These are phyloP conservation scores for Ganaspis brasiliensis DNA, from an alignment of 2,888 invertebrate species.

Conservation along the genomic window DNA sequence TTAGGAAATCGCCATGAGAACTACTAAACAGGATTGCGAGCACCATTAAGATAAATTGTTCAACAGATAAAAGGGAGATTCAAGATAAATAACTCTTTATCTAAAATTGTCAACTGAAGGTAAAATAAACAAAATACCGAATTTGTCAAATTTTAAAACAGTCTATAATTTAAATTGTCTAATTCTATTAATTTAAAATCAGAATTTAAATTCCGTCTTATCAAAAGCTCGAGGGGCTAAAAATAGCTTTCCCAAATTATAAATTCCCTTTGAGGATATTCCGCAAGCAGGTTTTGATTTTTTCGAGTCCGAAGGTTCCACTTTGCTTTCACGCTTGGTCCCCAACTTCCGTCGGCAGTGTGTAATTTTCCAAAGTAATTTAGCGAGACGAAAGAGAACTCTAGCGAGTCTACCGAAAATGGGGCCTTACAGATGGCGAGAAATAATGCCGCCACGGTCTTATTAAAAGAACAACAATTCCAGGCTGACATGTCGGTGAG, in stretches of 20 bases:
- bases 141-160: no score
- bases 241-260: conserved; percentile 43
- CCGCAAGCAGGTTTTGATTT: conserved; percentile 43
- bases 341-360: conserved; percentile 42
- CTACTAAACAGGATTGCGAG: conserved; percentile 19
- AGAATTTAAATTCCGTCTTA: no score
- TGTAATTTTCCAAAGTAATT: conserved; percentile 44
- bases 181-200: no score
- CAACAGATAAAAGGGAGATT: background rate
- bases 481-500: conserved; percentile 39
- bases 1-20: conserved; percentile 26
- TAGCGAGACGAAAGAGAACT: conserved; percentile 42
- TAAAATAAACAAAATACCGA: background rate
- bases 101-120: background rate
- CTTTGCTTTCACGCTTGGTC: conserved; percentile 41
- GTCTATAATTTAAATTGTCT: no score
- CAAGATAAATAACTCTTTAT: background rate
- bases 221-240: background rate
- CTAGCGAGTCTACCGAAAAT: conserved; percentile 41
- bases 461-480: conserved; percentile 44
- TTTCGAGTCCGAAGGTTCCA: conserved; percentile 41
- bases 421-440: conserved; percentile 39
- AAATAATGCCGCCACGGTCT: conserved; percentile 42
- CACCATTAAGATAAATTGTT: conserved; percentile 1
- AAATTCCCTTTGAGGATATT: conserved; percentile 40